Base-by-base conservation (phyloP, 1,140 invertebrate species). In the Atta texana region DNA sequence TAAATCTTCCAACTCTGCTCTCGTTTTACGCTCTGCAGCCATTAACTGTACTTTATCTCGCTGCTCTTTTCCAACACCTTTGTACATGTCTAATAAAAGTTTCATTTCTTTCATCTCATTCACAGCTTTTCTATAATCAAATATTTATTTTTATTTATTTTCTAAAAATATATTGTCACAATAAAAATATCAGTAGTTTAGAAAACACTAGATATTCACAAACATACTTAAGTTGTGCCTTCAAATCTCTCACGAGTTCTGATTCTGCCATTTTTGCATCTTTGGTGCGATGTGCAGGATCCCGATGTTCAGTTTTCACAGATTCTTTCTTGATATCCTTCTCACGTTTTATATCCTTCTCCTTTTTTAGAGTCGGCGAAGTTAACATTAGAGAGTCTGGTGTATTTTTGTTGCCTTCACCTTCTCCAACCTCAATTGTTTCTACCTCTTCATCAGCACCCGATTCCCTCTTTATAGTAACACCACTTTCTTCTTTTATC, bases 11-110 rank as follows among this genome's bases (percentile, higher is more conserved):
- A 99, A 95, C 94, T 99, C 99, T 28, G 97, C 97, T 59, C 98
- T 94, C 0, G 98, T 97, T 95, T 99, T 99, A 92, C 99, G 97
- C 95, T 99, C 99, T 2, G 98, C 97, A 12, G 98, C 98, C 98
- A 99, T 99, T 69, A 99, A 95, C 95, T 99, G 98, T 64, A 98
- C 98, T 95, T 99, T 99, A 93, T 99, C 99, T 28, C 99, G 96
- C 93, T 98, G 98, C 93, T 99, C 99, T 95, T 99, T 99, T 63
- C 98, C 98, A 24, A 98, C 98, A 59, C 98, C 98, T 96, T 99
- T 99, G 95, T 99, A 99, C 98, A 99, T 99, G 93, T 99, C 99
- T 86, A 99, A 95, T 7, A 99, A 94, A 7, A 99, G 95, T 94
- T 99, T 99, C 97, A 99, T 97, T 95, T 98, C 98, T 93, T 98